Evolutionary conservation across 2,888 invertebrate species (phyloP).

Genomic region (Orthonychiurus folsomi): DNA sequence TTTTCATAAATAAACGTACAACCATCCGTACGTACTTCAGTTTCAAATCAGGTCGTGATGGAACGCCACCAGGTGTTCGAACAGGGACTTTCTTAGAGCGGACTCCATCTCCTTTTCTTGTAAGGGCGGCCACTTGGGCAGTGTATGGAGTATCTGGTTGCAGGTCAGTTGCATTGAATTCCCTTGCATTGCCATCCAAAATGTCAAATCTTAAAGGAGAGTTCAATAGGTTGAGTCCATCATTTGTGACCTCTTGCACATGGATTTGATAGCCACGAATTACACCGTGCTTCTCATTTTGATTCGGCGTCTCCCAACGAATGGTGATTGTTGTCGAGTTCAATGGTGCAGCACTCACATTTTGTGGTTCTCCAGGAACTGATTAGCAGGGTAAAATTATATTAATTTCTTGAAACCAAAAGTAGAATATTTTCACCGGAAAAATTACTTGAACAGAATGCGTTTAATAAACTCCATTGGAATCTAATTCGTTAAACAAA

Average conservation of each 20-base stretch:
- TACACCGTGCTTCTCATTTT: slow-evolving; percentile 86
- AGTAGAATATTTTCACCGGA: not conserved
- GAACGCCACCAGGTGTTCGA: slow-evolving; percentile 88
- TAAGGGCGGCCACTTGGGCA: slow-evolving; percentile 89
- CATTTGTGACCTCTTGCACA: slow-evolving; percentile 78
- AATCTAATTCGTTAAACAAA: no score
- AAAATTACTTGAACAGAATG: not conserved
- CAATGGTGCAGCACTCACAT: slow-evolving; percentile 75
- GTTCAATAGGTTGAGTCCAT: slow-evolving; percentile 70
- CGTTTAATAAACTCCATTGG: not conserved
- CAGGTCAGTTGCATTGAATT: slow-evolving; percentile 71
- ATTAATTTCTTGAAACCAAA: slow-evolving; percentile 1
- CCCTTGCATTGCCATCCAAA: slow-evolving; percentile 65
- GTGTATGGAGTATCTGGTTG: slow-evolving; percentile 93
- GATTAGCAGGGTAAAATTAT: slow-evolving; percentile 44
- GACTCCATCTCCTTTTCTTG: slow-evolving; percentile 93
- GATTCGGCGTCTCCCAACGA: slow-evolving; percentile 85
- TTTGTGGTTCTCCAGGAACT: slow-evolving; percentile 97
- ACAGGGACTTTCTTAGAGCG: slow-evolving; percentile 75
- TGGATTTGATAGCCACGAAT: slow-evolving; percentile 96
- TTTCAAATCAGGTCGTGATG: slow-evolving; percentile 70
- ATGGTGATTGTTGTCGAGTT: slow-evolving; percentile 95
- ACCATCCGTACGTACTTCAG: slow-evolving; percentile 55
- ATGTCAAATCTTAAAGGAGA: slow-evolving; percentile 73
- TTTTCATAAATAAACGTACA: not conserved